phyloP scores from a whole-genome alignment of 1,140 invertebrate genomes.

The Pseudomyrmex cubaensis region DNA sequence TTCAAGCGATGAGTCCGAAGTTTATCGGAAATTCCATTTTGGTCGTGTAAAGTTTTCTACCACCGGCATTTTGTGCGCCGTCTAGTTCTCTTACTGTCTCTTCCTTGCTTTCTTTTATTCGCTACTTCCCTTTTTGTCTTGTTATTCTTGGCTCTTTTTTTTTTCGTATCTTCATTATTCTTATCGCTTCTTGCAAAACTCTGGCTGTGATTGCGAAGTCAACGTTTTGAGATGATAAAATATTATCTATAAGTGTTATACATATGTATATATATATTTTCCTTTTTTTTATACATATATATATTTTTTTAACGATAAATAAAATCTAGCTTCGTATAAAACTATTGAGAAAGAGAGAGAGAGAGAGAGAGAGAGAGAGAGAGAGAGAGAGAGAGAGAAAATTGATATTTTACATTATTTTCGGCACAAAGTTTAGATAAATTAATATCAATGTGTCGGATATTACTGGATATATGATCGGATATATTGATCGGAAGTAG shows the following conservation, averaged over 20 bases:
- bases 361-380: too few species aligned
- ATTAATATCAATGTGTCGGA: not conserved
- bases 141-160: conserved; percentile 20
- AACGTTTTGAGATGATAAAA: not conserved
- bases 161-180: conserved; percentile 10
- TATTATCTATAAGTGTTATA: not conserved
- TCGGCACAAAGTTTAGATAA: not conserved
- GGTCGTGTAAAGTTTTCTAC: conserved; percentile 66
- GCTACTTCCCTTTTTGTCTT: not conserved
- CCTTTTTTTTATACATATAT: too few species aligned
- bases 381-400: too few species aligned
- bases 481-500: conserved; percentile 44
- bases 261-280: too few species aligned
- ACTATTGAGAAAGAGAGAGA: too few species aligned
- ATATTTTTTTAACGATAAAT: too few species aligned
- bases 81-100: not conserved
- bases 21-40: conserved; percentile 74
- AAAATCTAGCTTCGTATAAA: too few species aligned
- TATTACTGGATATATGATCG: not conserved
- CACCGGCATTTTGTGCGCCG: conserved; percentile 4
- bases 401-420: too few species aligned
- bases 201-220: not conserved
- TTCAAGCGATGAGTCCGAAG: conserved; percentile 55
- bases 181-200: conserved; percentile 15
- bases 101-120: conserved; percentile 5